Percentiles rank a stretch among this genome's conserved stretches.
These are phyloP conservation scores for Setophaga kirtlandii DNA, from an alignment of 2,113 vertebrate genomes.

Conservation along the genomic window DNA sequence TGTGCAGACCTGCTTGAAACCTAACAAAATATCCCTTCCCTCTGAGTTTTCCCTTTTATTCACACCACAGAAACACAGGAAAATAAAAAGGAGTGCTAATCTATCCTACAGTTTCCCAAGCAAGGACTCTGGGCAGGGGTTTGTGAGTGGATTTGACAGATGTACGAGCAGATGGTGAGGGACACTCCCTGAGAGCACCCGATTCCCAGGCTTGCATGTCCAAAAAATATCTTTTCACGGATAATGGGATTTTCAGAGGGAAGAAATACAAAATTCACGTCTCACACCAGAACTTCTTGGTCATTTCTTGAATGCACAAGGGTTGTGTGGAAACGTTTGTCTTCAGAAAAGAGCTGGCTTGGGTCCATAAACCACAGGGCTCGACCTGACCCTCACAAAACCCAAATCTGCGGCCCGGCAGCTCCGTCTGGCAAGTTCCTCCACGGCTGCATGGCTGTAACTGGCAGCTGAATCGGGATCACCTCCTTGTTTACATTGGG, in stretches of 20 bases:
- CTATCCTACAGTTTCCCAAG: constrained; percentile 18
- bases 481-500: background rate
- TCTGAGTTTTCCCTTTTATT: background rate
- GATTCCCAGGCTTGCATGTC: constrained; percentile 47
- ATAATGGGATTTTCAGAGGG: constrained; percentile 59
- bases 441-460: background rate
- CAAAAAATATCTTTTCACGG: constrained; percentile 8
- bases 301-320: background rate
- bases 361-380: background rate
- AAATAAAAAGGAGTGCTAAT: constrained; percentile 35
- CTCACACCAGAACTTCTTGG: background rate
- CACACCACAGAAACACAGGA: background rate
- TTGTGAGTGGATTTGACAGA: constrained; percentile 57
- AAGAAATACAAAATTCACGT: background rate
- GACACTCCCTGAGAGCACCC: constrained; percentile 23
- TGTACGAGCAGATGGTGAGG: constrained; percentile 42
- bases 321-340: background rate
- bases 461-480: background rate
- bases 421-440: background rate
- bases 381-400: background rate
- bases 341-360: background rate
- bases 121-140: background rate
- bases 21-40: background rate
- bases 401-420: fast-evolving
- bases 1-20: background rate